Evolutionary conservation across 2,113 vertebrate species (phyloP).

Genomic region (Serranochromis macrocephalus): DNA sequence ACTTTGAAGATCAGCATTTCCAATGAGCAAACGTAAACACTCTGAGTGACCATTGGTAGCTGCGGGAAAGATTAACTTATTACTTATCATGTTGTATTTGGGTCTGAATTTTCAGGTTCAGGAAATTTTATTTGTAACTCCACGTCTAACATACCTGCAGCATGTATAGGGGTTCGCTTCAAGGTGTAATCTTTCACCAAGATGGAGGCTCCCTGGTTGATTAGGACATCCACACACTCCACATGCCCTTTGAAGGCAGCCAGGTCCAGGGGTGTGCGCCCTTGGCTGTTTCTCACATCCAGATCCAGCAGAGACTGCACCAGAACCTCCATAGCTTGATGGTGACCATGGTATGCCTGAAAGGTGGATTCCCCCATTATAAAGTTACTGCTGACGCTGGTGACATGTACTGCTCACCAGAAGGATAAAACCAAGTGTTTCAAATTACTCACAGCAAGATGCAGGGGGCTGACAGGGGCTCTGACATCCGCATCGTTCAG

Average conservation of each 20-base stretch:
- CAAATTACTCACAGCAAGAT: constrained; percentile 87
- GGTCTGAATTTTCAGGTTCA: not conserved
- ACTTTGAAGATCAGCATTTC: constrained; percentile 90
- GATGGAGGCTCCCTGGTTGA: constrained; percentile 96
- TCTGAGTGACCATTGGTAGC: constrained; percentile 97
- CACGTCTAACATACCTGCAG: constrained; percentile 76
- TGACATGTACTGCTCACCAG: not conserved
- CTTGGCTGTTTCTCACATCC: constrained; percentile 89
- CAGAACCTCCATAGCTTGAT: constrained; percentile 93
- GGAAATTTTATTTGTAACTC: not conserved
- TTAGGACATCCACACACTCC: constrained; percentile 95
- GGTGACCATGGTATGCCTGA: constrained; percentile 96
- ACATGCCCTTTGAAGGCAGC: constrained; percentile 95
- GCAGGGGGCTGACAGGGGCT: constrained; percentile 90
- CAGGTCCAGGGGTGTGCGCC: constrained; percentile 90
- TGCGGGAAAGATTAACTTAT: constrained; percentile 23
- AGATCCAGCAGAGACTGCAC: constrained; percentile 95
- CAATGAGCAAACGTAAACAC: constrained; percentile 92
- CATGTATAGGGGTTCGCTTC: constrained; percentile 94
- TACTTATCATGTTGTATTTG: not conserved
- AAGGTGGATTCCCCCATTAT: not conserved
- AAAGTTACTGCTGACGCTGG: not conserved
- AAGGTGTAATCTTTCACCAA: constrained; percentile 92
- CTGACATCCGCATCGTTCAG: constrained; percentile 86
- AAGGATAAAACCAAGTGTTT: not conserved